Evolutionary conservation across 2,797 vertebrate genomes (phyloP).

Genomic region (Choloepus didactylus): DNA sequence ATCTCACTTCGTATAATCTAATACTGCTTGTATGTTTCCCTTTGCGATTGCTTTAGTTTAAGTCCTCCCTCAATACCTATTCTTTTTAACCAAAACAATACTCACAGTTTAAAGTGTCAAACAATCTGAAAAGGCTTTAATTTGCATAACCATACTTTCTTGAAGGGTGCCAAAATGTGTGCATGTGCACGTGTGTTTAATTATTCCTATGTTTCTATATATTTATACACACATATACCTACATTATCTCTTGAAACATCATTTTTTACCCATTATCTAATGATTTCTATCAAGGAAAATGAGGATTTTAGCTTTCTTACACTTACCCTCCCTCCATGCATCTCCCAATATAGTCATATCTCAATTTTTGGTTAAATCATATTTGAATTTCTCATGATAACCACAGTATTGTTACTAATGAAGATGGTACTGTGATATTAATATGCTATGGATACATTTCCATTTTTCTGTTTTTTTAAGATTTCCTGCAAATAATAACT

Average conservation of each 20-base stretch:
- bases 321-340: neutral
- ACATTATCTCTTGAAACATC: slow-evolving; percentile 21
- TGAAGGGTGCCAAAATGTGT: no score
- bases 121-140: neutral
- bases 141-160: neutral
- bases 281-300: slow-evolving; percentile 24
- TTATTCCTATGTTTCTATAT: slow-evolving; percentile 7
- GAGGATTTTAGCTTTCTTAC: slow-evolving; percentile 30
- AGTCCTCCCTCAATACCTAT: neutral
- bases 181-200: neutral
- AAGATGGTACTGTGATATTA: neutral
- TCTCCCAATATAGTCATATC: neutral
- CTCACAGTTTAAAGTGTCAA: neutral
- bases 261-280: slow-evolving; percentile 56
- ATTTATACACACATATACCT: neutral
- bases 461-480: neutral
- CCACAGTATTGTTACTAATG: slow-evolving; percentile 31
- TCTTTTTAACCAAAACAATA: slow-evolving; percentile 31
- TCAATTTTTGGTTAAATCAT: slow-evolving; percentile 50
- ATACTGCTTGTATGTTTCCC: neutral
- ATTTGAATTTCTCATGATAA: neutral
- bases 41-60: slow-evolving; percentile 30
- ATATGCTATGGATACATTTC: neutral
- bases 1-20: neutral
- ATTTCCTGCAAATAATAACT: neutral